Evolutionary conservation across 1,140 invertebrate species (phyloP).

Genomic region (Solenopsis invicta): DNA sequence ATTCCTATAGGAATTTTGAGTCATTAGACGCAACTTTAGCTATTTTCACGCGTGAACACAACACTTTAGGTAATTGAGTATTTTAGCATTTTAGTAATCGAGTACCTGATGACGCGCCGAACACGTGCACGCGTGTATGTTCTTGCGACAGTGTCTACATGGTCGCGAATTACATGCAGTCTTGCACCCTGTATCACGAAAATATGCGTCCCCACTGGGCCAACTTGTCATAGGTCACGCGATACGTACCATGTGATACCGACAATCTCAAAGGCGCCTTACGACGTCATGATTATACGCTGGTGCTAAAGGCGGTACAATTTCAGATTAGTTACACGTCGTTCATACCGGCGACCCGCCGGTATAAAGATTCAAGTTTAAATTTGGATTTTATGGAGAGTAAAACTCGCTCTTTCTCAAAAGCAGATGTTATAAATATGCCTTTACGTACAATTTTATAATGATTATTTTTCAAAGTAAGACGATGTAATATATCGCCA

Average conservation of each 20-base stretch:
- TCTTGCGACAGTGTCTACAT: slow-evolving; percentile 60
- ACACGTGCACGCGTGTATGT: not conserved
- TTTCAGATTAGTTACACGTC: slow-evolving; percentile 54
- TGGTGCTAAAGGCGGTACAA: slow-evolving; percentile 39
- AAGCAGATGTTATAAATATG: not conserved
- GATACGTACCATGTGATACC: slow-evolving; percentile 34
- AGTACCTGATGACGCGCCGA: slow-evolving; percentile 1
- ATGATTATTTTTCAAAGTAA: not conserved
- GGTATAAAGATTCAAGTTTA: slow-evolving; percentile 17
- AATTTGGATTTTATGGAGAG: slow-evolving; percentile 7
- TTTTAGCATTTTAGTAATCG: not conserved
- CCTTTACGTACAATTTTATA: not conserved
- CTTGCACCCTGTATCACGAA: slow-evolving; percentile 51
- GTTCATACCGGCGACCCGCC: not conserved
- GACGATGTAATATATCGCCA: not conserved
- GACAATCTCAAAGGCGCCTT: slow-evolving; percentile 28
- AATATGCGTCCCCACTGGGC: slow-evolving; percentile 12
- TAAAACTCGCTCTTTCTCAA: not conserved
- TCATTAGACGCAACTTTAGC: not conserved
- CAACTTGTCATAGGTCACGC: slow-evolving; percentile 49
- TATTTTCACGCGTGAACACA: not conserved
- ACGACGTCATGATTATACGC: slow-evolving; percentile 34
- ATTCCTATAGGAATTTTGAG: not conserved
- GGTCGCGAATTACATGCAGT: slow-evolving; percentile 53
- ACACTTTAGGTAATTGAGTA: not conserved